Evolutionary conservation across 2,888 invertebrate genomes (phyloP).

Genomic region (Psococerastis gibbosa): DNA sequence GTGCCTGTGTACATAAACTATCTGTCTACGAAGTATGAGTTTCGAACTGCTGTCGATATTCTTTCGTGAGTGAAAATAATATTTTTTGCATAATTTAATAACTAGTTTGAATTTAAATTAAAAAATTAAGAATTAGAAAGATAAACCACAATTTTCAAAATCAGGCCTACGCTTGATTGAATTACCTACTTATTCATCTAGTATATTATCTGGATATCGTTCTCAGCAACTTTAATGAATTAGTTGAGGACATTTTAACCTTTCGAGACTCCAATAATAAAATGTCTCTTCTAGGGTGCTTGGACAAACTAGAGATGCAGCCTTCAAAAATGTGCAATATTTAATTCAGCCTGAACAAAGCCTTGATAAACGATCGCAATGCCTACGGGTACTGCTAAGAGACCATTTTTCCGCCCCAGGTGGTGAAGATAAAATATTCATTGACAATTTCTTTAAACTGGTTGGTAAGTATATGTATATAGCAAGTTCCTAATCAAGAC

Average conservation of each 20-base stretch:
- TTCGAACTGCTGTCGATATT: slow-evolving; percentile 47
- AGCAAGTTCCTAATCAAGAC: too few species aligned
- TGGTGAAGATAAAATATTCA: slow-evolving; percentile 21
- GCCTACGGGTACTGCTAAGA: slow-evolving; percentile 28
- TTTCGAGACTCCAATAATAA: too few species aligned
- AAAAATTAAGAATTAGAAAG: too few species aligned
- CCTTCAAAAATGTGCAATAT: slow-evolving; percentile 29
- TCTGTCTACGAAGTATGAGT: slow-evolving; percentile 43
- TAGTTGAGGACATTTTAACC: too few species aligned
- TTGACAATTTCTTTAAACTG: slow-evolving; percentile 30
- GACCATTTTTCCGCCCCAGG: slow-evolving; percentile 33
- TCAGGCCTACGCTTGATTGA: too few species aligned
- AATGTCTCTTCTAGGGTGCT: slow-evolving; percentile 39
- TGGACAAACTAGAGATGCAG: slow-evolving; percentile 43
- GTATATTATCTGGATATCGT: too few species aligned
- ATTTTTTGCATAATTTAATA: too few species aligned
- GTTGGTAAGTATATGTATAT: slow-evolving; percentile 32
- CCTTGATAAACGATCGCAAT: slow-evolving; percentile 28
- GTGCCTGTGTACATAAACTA: slow-evolving; percentile 56
- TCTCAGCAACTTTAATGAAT: too few species aligned
- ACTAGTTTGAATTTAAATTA: too few species aligned
- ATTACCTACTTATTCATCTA: too few species aligned
- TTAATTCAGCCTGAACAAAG: slow-evolving; percentile 22
- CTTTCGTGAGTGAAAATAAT: slow-evolving; percentile 39
- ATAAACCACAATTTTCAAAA: too few species aligned